A percentile compares a stretch with the other conserved stretches of the same genome.
Conservation (phyloP, 2,888 invertebrate genomes). For the Thymelicus sylvestris region DNA sequence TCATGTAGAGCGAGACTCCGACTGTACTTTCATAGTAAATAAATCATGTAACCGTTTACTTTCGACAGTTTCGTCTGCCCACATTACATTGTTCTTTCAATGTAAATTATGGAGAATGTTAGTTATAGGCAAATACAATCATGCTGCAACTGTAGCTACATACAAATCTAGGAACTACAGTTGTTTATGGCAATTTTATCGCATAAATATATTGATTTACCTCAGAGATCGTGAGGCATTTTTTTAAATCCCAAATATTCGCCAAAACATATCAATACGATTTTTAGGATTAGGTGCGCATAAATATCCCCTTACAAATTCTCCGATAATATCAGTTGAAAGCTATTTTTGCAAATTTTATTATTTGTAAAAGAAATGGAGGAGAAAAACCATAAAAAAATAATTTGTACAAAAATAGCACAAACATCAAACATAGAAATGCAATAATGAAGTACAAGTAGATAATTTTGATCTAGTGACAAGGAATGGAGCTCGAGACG, state of each 20-base stretch:
- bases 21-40: conserved; percentile 74
- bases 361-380: no score
- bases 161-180: no score
- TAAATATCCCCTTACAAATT: no score
- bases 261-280: no score
- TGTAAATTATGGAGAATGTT: conserved; percentile 11
- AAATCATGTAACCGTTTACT: conserved; percentile 62
- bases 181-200: no score
- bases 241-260: no score
- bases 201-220: no score
- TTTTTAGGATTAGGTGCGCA: no score
- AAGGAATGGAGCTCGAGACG: conserved; percentile 24
- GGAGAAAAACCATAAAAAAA: no score
- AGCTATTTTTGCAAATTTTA: no score
- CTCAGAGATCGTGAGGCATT: no score
- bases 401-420: background rate
- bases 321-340: no score
- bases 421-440: background rate
- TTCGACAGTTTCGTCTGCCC: conserved; percentile 54
- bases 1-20: conserved; percentile 78
- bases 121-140: background rate
- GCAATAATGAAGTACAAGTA: background rate
- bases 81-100: conserved; percentile 15
- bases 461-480: background rate
- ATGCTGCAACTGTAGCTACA: background rate